Conservation (phyloP, 2,797 vertebrate species). For the Ataeniobius toweri region DNA sequence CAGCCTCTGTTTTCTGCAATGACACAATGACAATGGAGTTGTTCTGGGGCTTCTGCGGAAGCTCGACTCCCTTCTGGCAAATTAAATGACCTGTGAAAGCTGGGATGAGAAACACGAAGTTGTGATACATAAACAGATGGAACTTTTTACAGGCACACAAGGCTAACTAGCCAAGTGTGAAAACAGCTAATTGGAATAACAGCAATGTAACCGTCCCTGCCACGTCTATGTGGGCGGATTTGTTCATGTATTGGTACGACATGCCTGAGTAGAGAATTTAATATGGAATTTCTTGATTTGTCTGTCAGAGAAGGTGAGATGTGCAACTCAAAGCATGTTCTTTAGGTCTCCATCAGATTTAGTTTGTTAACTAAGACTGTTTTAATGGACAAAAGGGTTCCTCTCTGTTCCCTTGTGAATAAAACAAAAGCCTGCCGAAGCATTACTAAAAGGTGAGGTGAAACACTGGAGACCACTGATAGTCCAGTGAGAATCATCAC, state of each 20-base stretch:
- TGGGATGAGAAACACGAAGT: slow-evolving; percentile 39
- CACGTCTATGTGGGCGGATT: slow-evolving; percentile 26
- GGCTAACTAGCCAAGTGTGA: slow-evolving; percentile 60
- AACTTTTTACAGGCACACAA: slow-evolving; percentile 41
- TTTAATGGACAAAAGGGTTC: not conserved
- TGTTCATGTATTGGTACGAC: slow-evolving; percentile 24
- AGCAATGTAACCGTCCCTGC: slow-evolving; percentile 16
- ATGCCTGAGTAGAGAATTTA: slow-evolving; percentile 26
- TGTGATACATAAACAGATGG: slow-evolving; percentile 57
- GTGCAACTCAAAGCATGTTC: slow-evolving; percentile 12
- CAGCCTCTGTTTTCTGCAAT: slow-evolving; percentile 7
- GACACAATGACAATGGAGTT: slow-evolving; percentile 26
- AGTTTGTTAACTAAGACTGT: not conserved
- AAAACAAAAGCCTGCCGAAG: not conserved
- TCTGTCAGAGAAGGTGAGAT: slow-evolving; percentile 11
- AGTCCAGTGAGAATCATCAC: not conserved
- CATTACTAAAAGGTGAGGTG: not conserved
- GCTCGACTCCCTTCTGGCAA: slow-evolving; percentile 35
- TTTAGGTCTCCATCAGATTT: not conserved
- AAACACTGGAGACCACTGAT: not conserved
- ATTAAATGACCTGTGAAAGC: slow-evolving; percentile 56
- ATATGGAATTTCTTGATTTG: slow-evolving; percentile 29
- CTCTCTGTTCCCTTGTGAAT: not conserved
- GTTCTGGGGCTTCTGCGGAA: slow-evolving; percentile 31
- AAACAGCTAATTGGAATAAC: slow-evolving; percentile 58